Percentiles rank a stretch among this genome's conserved stretches.
These are phyloP conservation scores for Tragelaphus scriptus DNA, from an alignment of 2,113 vertebrate species.

Conservation along the genomic window DNA sequence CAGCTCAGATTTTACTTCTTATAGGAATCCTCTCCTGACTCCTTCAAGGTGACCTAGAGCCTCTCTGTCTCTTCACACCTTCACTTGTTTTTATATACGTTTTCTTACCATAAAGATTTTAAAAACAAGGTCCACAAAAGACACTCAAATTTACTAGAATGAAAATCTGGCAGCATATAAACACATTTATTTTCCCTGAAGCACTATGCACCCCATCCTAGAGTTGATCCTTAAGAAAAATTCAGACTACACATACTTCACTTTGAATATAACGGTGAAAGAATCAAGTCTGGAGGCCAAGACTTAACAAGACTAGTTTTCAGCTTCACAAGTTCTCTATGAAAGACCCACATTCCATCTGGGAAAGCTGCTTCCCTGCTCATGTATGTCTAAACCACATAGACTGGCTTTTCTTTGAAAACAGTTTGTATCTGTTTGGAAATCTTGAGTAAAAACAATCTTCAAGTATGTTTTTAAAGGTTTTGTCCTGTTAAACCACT, in stretches of 20 bases:
- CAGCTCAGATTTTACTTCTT: background rate
- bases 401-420: slow-evolving; percentile 17
- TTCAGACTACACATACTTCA: background rate
- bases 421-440: background rate
- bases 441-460: background rate
- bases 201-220: background rate
- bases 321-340: slow-evolving; percentile 23
- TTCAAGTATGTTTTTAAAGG: background rate
- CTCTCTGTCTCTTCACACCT: background rate
- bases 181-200: slow-evolving; percentile 14
- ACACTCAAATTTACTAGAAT: background rate
- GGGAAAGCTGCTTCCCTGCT: background rate
- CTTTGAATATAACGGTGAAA: background rate
- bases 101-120: background rate
- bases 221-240: background rate
- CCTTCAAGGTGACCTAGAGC: background rate
- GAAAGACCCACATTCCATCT: background rate
- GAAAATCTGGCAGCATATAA: slow-evolving; percentile 14
- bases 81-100: background rate
- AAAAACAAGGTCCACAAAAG: background rate
- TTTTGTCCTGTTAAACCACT: slow-evolving; percentile 27
- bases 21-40: background rate
- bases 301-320: background rate
- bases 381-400: slow-evolving; percentile 12
- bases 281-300: background rate